These are phyloP conservation scores for Rosalia funebris DNA, from an alignment of 2,888 invertebrate genomes.

Conservation along the genomic window DNA sequence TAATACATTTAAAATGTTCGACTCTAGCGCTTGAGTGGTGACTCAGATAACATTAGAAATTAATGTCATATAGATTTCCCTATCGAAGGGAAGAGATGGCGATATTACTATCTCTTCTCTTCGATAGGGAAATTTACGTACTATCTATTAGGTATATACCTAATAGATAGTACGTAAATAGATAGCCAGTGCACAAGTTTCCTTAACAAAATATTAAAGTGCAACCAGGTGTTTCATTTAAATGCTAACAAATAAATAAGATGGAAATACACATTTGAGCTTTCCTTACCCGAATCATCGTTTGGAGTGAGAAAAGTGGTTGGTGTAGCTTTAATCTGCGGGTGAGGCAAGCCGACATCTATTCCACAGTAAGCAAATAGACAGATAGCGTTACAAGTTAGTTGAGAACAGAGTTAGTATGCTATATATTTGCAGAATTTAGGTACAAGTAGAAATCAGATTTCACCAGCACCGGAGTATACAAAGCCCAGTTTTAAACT, in stretches of 20 bases:
- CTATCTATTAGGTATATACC: not conserved
- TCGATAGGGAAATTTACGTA: too few species aligned
- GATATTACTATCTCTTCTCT: too few species aligned
- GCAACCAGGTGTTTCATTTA: conserved; percentile 3
- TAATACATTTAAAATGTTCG: too few species aligned
- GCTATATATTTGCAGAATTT: conserved; percentile 13
- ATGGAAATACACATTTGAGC: conserved; percentile 4
- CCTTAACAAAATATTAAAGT: conserved; percentile 21
- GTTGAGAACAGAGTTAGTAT: conserved; percentile 15
- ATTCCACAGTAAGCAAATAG: conserved; percentile 54
- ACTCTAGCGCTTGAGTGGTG: too few species aligned
- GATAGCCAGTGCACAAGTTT: too few species aligned
- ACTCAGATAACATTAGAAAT: too few species aligned
- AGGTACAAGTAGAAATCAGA: conserved; percentile 10
- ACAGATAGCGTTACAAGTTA: conserved; percentile 28
- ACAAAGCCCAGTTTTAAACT: conserved; percentile 3
- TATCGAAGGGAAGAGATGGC: not conserved
- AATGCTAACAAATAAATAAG: not conserved
- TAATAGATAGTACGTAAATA: not conserved
- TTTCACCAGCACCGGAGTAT: conserved; percentile 6
- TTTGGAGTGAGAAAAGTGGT: conserved; percentile 73
- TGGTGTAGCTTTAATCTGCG: conserved; percentile 70
- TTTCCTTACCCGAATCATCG: conserved; percentile 75
- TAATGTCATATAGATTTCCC: not conserved
- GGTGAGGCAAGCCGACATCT: conserved; percentile 69